phyloP scores from a whole-genome alignment of 2,113 vertebrate genomes.

The Centropus bengalensis region DNA sequence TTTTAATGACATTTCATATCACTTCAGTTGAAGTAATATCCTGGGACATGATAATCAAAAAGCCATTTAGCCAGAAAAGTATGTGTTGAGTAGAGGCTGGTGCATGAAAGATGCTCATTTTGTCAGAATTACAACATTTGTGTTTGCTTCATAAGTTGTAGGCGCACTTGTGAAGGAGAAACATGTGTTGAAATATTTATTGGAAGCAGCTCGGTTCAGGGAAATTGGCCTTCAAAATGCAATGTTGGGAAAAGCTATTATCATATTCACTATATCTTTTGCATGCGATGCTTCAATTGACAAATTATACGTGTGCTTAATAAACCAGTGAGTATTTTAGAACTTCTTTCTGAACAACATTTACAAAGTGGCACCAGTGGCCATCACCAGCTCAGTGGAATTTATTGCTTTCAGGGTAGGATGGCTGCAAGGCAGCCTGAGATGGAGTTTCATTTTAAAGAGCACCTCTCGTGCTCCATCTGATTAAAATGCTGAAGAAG shows the following conservation, averaged over 20 bases:
- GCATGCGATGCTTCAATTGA: conserved; percentile 11
- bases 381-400: background rate
- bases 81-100: background rate
- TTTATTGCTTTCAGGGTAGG: background rate
- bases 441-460: conserved; percentile 5
- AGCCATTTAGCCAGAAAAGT: conserved; percentile 66
- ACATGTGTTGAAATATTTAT: conserved; percentile 53
- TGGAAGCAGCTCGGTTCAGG: conserved; percentile 47
- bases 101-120: conserved; percentile 43
- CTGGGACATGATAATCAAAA: conserved; percentile 72
- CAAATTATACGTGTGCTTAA: conserved; percentile 28
- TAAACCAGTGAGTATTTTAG: conserved; percentile 41
- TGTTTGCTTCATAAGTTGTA: conserved; percentile 51
- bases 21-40: conserved; percentile 72
- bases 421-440: background rate
- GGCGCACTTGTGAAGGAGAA: conserved; percentile 58
- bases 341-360: conserved; percentile 30
- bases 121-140: conserved; percentile 63
- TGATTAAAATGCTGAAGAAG: background rate
- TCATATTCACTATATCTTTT: conserved; percentile 5
- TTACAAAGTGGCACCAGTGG: background rate
- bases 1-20: conserved; percentile 73
- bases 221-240: conserved; percentile 71
- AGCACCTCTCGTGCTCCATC: background rate
- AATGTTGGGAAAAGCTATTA: conserved; percentile 54